Evolutionary conservation across 2,113 vertebrate genomes (phyloP).

Genomic region (Cololabis saira): DNA sequence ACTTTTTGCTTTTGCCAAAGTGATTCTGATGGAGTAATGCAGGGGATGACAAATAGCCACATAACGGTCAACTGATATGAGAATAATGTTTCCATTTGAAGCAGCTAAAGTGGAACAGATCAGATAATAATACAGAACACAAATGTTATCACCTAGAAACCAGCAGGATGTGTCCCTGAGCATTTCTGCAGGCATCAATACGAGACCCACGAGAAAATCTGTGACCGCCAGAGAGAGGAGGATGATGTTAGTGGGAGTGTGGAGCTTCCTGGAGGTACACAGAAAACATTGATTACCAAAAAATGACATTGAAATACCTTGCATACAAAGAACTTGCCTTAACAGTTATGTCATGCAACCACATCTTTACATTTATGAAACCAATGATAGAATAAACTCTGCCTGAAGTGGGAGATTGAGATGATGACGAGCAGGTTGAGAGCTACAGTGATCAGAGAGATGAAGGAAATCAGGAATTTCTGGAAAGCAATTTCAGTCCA

Average conservation of each 20-base stretch:
- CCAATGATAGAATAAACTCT: not conserved
- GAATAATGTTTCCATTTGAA: conserved; percentile 3
- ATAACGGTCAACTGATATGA: conserved; percentile 3
- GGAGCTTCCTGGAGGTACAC: conserved; percentile 62
- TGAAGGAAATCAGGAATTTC: not conserved
- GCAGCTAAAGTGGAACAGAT: not conserved
- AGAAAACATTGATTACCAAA: not conserved
- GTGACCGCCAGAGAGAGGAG: conserved; percentile 65
- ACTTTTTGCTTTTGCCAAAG: not conserved
- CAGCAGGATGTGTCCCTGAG: conserved; percentile 47
- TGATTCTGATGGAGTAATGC: conserved; percentile 8
- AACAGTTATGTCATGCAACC: not conserved
- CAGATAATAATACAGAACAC: not conserved
- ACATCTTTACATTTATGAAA: not conserved
- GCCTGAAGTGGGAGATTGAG: conserved; percentile 36
- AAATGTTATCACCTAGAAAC: conserved; percentile 41
- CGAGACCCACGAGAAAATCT: conserved; percentile 58
- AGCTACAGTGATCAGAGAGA: conserved; percentile 8
- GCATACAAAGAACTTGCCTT: not conserved
- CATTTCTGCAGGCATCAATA: conserved; percentile 83
- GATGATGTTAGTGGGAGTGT: conserved; percentile 64
- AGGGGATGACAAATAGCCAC: conserved; percentile 11
- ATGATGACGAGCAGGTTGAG: conserved; percentile 43
- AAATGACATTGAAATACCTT: not conserved
- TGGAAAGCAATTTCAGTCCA: not conserved